Base-by-base conservation (phyloP, 2,113 vertebrate species). In the Galeopterus variegatus region DNA sequence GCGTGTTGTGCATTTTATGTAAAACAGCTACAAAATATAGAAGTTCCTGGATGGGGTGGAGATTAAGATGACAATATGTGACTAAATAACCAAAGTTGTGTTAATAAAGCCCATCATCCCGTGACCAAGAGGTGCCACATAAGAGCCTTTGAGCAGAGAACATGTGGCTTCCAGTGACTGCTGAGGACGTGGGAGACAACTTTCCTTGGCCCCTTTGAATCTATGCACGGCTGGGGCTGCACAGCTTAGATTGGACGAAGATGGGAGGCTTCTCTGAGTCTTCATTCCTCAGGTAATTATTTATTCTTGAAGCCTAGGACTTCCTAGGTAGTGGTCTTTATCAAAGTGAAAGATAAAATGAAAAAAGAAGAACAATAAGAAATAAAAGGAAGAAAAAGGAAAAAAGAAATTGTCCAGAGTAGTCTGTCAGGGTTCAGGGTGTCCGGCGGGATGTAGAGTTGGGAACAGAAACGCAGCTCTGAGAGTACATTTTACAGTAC, bases 361-460 rank as follows among this genome's bases (percentile, higher is more conserved):
- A 62, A 75, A 77, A 54, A 2, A 19, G 7, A 28, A 18, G 28
- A 23, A 14, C 28, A 33, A 14, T 7, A 26, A 54, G 48, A 56
- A 41, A 41, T 41, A 41, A 41, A 41, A 41, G 41, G 0, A 52
- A 41, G 41, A 36, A 14, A 12, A 0, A 12, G n/a, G 8, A 48
- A 62, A 26, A 13, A 0, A 36, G n/a, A 36, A 21, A 13, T 5
- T 26, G 41, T 3, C 18, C 19, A 0, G 0, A 5, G 45, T 9
- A 23, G 23, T 15, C n/a, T 50, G 2, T 15, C 7, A 0, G 6
- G 62, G 54, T 13, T 14, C 13, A 9, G 10, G 9, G 15, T 1
- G 0, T 2, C 2, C 0, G 2, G 26, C 1, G 8, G 2, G 7
- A 45, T 9, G 14, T n/a, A 24, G 41, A 18, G 15, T 8, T 31